phyloP scores from a whole-genome alignment of 2,113 vertebrate species.

The Bombycilla garrulus region DNA sequence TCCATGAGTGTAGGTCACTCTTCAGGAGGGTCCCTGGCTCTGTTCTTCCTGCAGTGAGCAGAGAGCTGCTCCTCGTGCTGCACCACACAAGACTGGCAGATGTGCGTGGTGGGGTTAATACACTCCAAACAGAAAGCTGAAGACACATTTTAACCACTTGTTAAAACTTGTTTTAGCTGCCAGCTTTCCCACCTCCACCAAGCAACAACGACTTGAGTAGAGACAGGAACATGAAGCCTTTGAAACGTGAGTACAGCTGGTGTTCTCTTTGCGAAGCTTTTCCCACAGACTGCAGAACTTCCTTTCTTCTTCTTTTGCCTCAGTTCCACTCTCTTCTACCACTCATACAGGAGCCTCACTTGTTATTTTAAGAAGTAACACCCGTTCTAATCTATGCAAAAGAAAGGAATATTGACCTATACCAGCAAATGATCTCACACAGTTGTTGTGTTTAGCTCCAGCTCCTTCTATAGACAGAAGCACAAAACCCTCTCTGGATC shows the following conservation, averaged over 20 bases:
- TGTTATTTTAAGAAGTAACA: background rate
- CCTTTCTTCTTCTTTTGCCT: background rate
- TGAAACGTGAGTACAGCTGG: constrained; percentile 62
- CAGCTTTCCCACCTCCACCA: constrained; percentile 37
- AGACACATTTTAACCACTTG: background rate
- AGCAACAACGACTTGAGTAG: constrained; percentile 63
- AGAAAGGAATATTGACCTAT: background rate
- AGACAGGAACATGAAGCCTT: constrained; percentile 57
- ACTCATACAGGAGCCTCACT: background rate
- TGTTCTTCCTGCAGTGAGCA: background rate
- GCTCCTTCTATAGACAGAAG: constrained; percentile 81
- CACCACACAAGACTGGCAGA: background rate
- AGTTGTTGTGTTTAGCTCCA: constrained; percentile 46
- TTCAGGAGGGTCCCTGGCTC: background rate
- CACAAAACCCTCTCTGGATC: constrained; percentile 79
- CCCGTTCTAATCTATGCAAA: background rate
- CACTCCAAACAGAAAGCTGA: background rate
- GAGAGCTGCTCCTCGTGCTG: background rate
- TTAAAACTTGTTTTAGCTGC: constrained; percentile 33
- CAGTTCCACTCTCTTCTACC: background rate
- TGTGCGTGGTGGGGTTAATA: background rate
- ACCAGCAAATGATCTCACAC: background rate
- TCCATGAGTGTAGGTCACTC: accelerated
- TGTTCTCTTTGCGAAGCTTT: background rate
- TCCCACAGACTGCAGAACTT: background rate